A percentile compares a stretch with the other conserved stretches of the same genome.
These are phyloP conservation scores for Streblospio benedicti DNA, from an alignment of 1,140 invertebrate genomes.

Conservation along the genomic window DNA sequence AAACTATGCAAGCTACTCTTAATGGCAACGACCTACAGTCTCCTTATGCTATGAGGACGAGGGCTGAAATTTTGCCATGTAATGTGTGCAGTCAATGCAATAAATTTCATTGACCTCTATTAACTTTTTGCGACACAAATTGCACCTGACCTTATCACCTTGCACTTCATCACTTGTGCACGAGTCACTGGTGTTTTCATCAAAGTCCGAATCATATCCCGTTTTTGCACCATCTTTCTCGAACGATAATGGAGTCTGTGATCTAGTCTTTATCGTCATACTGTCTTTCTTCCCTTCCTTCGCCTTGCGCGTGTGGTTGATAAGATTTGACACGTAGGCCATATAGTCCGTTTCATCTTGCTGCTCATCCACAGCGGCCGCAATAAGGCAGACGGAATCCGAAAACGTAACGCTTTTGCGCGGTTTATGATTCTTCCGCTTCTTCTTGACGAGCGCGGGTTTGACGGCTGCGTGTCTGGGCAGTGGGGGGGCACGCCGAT, in stretches of 20 bases:
- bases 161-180: slow-evolving; percentile 30
- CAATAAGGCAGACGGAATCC: slow-evolving; percentile 82
- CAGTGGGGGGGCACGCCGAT: background rate
- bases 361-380: slow-evolving; percentile 68
- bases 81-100: slow-evolving; percentile 81
- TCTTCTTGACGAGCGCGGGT: slow-evolving; percentile 19
- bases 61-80: slow-evolving; percentile 70
- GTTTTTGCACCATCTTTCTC: background rate
- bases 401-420: slow-evolving; percentile 83
- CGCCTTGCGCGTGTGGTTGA: background rate
- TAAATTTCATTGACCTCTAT: slow-evolving; percentile 66
- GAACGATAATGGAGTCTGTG: background rate
- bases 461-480: background rate
- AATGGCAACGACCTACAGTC: too few relatives aligned
- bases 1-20: too few relatives aligned
- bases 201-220: slow-evolving; percentile 11
- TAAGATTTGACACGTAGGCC: background rate
- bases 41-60: too few relatives aligned
- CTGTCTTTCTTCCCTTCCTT: too few relatives aligned
- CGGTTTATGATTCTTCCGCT: slow-evolving; percentile 50
- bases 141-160: slow-evolving; percentile 54
- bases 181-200: slow-evolving; percentile 14
- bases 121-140: slow-evolving; percentile 74
- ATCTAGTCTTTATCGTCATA: too few relatives aligned
- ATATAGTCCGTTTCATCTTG: slow-evolving; percentile 13